Base-by-base conservation (phyloP, 2,888 invertebrate species). In the Tenthredo notha region DNA sequence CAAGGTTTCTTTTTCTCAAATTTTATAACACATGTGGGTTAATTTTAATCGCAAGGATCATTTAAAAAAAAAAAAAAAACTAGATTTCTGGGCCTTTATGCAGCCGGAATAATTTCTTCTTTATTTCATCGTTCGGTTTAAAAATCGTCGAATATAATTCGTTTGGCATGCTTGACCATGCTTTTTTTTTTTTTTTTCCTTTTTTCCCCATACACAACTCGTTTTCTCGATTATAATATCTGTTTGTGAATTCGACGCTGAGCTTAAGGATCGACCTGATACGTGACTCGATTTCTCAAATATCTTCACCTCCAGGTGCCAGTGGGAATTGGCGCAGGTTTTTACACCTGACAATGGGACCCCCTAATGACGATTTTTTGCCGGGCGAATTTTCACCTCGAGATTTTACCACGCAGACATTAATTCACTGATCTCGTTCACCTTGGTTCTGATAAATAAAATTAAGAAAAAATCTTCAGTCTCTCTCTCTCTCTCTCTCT, bases 361-460 rank as follows among this genome's bases (percentile, higher is more conserved):
- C 77, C 21, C 50, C 77, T 54, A 33, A 50, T n/a, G 37, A 21
- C n/a, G 25, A 37, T 12, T 54, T 54, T 18, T 54, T n/a, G 54
- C 61, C 12, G 18, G 25, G 10, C 15, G n/a, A 61, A 61, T 40
- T 61, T 50, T 80, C 10, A 21, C 61, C 21, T 50, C 61, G 37
- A 7, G 21, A n/a, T 77, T 77, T 77, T 33, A 54, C 33, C 61
- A 29, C 78, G 25, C n/a, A 25, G 21, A 40, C 5, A 80, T 80
- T 80, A 37, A 61, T 58, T 80, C 80, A 61, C 40, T 7, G 9
- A 83, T 83, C 83, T 33, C 6, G 83, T 40, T 83, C 83, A 83
- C 83, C 83, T 83, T 83, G 83, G 65, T 50, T 83, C 83, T 43
- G 70, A 83, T 83, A 70, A 83, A 83, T 83, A 61, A 80, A 80